These are phyloP conservation scores for Drosophila neoperkinsi DNA, from an alignment of 2,888 invertebrate species.

Conservation along the genomic window DNA sequence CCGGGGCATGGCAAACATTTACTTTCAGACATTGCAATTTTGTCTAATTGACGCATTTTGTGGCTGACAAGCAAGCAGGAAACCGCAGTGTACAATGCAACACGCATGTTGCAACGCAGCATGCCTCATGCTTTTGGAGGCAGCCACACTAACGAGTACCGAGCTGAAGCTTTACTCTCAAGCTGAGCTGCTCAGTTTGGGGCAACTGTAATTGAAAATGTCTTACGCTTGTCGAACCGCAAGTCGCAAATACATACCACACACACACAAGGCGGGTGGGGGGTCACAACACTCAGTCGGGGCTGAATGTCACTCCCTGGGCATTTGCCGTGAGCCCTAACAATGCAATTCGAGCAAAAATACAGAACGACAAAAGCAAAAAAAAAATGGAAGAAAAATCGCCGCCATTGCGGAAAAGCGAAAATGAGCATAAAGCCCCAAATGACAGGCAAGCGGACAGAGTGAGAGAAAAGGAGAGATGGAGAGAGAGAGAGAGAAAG, in stretches of 20 bases:
- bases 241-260: slow-evolving; percentile 57
- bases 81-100: slow-evolving; percentile 47
- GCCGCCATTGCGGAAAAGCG: slow-evolving; percentile 70
- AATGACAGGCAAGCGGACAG: slow-evolving; percentile 59
- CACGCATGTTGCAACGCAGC: slow-evolving; percentile 36
- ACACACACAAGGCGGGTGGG: slow-evolving; percentile 7
- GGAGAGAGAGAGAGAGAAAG: background rate
- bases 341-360: slow-evolving; percentile 57
- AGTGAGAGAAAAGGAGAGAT: background rate
- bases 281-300: slow-evolving; percentile 9
- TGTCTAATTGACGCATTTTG: slow-evolving; percentile 81
- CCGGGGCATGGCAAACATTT: slow-evolving; percentile 32
- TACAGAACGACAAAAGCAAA: slow-evolving; percentile 4
- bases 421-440: slow-evolving; percentile 76
- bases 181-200: slow-evolving; percentile 15
- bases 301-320: slow-evolving; percentile 58
- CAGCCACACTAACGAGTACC: slow-evolving; percentile 46
- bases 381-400: slow-evolving; percentile 30
- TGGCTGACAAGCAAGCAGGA: slow-evolving; percentile 68
- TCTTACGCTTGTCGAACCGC: slow-evolving; percentile 83
- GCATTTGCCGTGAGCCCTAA: slow-evolving; percentile 58
- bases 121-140: slow-evolving; percentile 62
- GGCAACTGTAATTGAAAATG: slow-evolving; percentile 82
- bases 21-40: slow-evolving; percentile 73
- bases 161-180: slow-evolving; percentile 11